A percentile compares a stretch with the other conserved stretches of the same genome.
Conservation (phyloP, 2,888 invertebrate species). For the Keiferia lycopersicella region DNA sequence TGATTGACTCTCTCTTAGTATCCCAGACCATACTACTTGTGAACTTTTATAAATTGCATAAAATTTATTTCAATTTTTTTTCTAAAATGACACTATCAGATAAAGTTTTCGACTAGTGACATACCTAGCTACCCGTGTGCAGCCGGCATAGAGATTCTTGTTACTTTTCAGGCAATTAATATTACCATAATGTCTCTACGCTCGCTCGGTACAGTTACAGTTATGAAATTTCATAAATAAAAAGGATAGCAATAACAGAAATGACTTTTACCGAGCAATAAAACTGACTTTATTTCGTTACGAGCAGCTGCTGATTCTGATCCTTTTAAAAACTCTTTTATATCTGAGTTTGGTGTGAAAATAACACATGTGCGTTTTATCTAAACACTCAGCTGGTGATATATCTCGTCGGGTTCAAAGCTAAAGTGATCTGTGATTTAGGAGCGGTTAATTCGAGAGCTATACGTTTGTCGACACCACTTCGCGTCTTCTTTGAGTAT, state of each 20-base stretch:
- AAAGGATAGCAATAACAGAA: constrained; percentile 28
- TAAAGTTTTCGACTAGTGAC: neutral
- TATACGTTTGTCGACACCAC: constrained; percentile 28
- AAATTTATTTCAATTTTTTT: neutral
- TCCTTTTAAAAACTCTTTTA: constrained; percentile 56
- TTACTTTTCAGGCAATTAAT: constrained; percentile 22
- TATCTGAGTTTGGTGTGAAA: constrained; percentile 58
- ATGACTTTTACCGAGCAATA: constrained; percentile 39
- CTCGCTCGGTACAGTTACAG: constrained; percentile 25
- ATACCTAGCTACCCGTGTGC: constrained; percentile 11
- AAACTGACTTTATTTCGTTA: constrained; percentile 46
- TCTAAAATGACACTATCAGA: neutral
- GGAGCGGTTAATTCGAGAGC: constrained; percentile 32
- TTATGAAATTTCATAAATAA: constrained; percentile 35
- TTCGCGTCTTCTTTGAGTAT: constrained; percentile 11
- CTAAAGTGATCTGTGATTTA: constrained; percentile 34
- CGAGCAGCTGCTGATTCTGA: constrained; percentile 52
- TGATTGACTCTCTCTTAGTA: too few relatives aligned
- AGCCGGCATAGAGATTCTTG: constrained; percentile 5
- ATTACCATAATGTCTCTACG: constrained; percentile 24
- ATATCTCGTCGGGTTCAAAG: constrained; percentile 38
- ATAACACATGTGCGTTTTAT: constrained; percentile 55
- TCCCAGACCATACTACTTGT: too few relatives aligned
- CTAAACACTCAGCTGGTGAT: constrained; percentile 42
- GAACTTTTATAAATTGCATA: too few relatives aligned